Evolutionary conservation across 2,113 vertebrate species (phyloP).

Genomic region (Rhinolophus ferrumequinum): DNA sequence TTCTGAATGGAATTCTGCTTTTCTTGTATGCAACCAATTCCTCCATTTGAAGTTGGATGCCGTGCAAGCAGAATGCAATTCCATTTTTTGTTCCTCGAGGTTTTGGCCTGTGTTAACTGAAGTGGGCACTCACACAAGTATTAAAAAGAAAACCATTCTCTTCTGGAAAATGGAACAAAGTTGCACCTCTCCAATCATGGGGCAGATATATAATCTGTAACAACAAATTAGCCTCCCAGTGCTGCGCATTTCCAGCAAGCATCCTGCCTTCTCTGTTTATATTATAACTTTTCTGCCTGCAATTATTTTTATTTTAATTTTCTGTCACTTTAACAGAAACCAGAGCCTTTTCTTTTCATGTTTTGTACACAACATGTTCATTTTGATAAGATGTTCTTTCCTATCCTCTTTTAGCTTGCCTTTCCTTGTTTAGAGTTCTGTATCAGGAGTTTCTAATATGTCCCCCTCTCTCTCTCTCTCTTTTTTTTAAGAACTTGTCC

Average conservation of each 20-base stretch:
- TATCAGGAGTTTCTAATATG: conserved; percentile 83
- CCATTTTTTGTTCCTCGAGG: conserved; percentile 61
- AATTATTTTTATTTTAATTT: conserved; percentile 91
- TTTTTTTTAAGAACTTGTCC: conserved; percentile 83
- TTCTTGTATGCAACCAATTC: conserved; percentile 60
- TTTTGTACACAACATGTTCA: conserved; percentile 88
- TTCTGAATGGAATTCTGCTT: conserved; percentile 58
- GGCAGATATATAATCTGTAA: conserved; percentile 47
- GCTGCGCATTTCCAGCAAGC: conserved; percentile 77
- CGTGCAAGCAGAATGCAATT: conserved; percentile 59
- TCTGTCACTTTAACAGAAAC: conserved; percentile 89
- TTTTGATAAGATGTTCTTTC: conserved; percentile 89
- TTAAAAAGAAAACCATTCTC: conserved; percentile 71
- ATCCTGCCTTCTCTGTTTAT: conserved; percentile 84
- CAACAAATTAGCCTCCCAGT: conserved; percentile 61
- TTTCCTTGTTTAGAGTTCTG: conserved; percentile 84
- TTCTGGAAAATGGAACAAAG: conserved; percentile 70
- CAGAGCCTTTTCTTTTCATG: conserved; percentile 82
- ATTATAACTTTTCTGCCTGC: conserved; percentile 84
- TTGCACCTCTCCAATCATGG: conserved; percentile 24
- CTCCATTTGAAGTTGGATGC: conserved; percentile 70
- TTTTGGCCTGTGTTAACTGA: conserved; percentile 67
- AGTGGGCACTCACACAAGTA: conserved; percentile 58
- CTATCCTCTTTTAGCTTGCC: conserved; percentile 81
- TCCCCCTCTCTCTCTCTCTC: conserved; percentile 57